Evolutionary conservation across 2,888 invertebrate species (phyloP), one percentile per base, ranked within the genome.

Genomic region (Eupithecia abbreviata): DNA sequence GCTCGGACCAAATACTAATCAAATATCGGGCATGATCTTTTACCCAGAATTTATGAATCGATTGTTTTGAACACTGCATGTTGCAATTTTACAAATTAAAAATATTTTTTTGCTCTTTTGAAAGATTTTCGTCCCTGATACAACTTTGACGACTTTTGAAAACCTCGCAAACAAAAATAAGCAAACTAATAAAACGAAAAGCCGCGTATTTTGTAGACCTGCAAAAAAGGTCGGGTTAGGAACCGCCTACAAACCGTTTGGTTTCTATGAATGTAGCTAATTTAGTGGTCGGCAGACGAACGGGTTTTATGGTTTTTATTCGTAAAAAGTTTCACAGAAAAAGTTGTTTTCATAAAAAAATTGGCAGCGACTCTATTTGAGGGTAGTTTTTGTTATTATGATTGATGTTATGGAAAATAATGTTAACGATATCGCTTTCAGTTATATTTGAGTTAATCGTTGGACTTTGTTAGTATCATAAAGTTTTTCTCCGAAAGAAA

Each of bases 261-360:
- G 88, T 87, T 86, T 62, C 86, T 89, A 90, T 90, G 90, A 90
- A 91, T 89, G 89, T 85, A 85, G 86, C 88, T 91, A 91, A 91
- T 91, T 91, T 90, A 89, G 87, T 88, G 84, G 84, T 82, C 80
- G 72, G 80, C 76, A 81, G 82, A 74, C 78, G 82, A 73, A 78
- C 77, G 82, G 69, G 82, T 2, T 58, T 51, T 51, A 51, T 51
- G 51, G 83, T 89, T 89, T 30, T 87, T 85, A 83, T 85, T 81
- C 79, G 81, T 79, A 77, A 83, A 88, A 83, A 87, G 88, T 84
- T 81, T 81, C 73, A 70, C 83, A 78, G 76, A 75, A 81, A 85
- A 86, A 84, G 86, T 87, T 80, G 71, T 65, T 43, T 45, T 72
- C 81, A 55, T 72, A 82, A 85, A 82, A 86, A 78, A 85, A 84